Percentiles rank a stretch among this genome's conserved stretches.
These are phyloP conservation scores for Tenualosa thibaudeaui DNA, from an alignment of 2,797 vertebrate genomes.

Conservation along the genomic window DNA sequence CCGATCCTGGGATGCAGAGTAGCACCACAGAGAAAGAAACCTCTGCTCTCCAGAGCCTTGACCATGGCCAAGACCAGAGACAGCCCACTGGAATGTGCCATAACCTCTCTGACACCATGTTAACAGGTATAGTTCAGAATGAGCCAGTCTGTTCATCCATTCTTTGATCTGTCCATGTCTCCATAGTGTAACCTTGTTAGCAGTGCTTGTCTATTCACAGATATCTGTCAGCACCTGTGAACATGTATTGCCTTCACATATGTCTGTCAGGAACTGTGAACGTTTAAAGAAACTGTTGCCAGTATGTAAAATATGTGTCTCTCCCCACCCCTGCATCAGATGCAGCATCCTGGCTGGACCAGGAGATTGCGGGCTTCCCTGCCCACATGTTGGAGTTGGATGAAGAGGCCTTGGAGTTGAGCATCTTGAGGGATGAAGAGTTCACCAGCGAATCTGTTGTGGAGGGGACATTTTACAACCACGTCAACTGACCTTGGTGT, in stretches of 20 bases:
- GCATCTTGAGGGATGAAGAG: constrained; percentile 1
- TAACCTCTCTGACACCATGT: constrained; percentile 32
- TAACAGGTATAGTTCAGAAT: constrained; percentile 35
- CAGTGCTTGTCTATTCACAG: neutral
- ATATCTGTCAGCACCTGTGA: too few species aligned
- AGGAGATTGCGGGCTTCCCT: constrained; percentile 44
- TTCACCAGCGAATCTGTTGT: neutral
- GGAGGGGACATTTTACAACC: neutral
- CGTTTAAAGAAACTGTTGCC: neutral
- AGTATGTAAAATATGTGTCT: neutral
- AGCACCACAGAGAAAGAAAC: neutral
- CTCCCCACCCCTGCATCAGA: constrained; percentile 23
- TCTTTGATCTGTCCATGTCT: neutral
- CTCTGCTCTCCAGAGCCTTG: constrained; percentile 6
- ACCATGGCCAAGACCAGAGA: constrained; percentile 30
- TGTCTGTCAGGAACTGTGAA: neutral
- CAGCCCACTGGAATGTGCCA: constrained; percentile 26
- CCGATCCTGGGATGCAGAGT: constrained; percentile 31
- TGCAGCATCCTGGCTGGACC: constrained; percentile 45
- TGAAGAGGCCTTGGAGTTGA: constrained; percentile 46
- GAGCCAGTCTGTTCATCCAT: neutral
- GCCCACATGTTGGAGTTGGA: constrained; percentile 51
- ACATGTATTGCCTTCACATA: neutral
- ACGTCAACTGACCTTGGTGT: neutral
- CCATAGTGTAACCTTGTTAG: neutral